A percentile compares a stretch with the other conserved stretches of the same genome.
Conservation (phyloP, 37 sponge, comb jelly and placozoan genomes). For the Bolinopsis microptera region DNA sequence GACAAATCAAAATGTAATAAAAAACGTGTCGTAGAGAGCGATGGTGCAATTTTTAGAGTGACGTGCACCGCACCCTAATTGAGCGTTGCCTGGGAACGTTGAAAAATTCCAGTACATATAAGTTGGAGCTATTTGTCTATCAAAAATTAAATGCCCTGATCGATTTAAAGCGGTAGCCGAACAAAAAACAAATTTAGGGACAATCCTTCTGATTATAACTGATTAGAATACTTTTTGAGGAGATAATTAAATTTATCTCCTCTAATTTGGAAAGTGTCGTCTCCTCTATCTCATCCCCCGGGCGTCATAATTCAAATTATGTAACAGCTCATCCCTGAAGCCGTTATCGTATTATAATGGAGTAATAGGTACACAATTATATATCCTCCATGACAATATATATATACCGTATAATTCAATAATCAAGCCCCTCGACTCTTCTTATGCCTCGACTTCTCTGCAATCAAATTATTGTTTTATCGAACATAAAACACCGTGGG, state of each 20-base stretch:
- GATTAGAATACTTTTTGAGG: background rate
- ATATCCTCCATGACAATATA: background rate
- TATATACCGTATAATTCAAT: background rate
- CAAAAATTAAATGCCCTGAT: background rate
- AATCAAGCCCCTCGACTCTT: background rate
- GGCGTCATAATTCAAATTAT: background rate
- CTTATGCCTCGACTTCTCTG: background rate
- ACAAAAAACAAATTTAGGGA: background rate
- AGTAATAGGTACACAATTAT: background rate
- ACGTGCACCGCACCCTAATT: background rate
- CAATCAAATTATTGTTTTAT: background rate
- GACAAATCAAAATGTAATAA: background rate
- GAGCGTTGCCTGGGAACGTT: background rate
- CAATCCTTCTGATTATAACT: background rate
- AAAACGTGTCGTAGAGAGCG: background rate
- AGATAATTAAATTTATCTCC: background rate
- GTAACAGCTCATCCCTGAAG: background rate
- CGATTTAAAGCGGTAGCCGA: background rate
- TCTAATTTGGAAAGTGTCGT: background rate
- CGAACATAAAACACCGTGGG: background rate
- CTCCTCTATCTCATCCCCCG: background rate
- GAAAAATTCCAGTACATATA: background rate
- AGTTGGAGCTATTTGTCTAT: background rate
- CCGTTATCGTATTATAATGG: background rate
- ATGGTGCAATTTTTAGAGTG: background rate